A percentile compares a stretch with the other conserved stretches of the same genome.
phyloP scores from a whole-genome alignment of 2,888 invertebrate species.

The Drosophila prostipennis region DNA sequence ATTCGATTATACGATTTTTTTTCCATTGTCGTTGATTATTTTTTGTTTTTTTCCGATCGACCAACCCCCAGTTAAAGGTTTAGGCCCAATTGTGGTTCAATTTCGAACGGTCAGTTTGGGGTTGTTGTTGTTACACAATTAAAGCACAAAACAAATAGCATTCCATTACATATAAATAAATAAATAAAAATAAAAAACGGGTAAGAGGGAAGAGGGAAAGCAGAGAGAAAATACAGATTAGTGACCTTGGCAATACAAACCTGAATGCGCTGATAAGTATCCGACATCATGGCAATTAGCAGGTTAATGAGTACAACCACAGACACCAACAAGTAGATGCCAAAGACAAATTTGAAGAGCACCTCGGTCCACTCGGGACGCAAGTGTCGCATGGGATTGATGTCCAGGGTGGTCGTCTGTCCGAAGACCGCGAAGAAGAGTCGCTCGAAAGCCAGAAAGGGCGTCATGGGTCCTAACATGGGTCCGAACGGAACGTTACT shows the following conservation, averaged over 20 bases:
- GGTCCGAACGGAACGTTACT: slow-evolving; percentile 41
- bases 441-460: slow-evolving; percentile 97
- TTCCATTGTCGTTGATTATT: slow-evolving; percentile 5
- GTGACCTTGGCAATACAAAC: slow-evolving; percentile 87
- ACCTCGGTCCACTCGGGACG: slow-evolving; percentile 93
- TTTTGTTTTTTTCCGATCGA: slow-evolving; percentile 27
- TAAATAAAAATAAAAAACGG: slow-evolving; percentile 2
- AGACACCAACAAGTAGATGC: slow-evolving; percentile 98
- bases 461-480: slow-evolving; percentile 88
- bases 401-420: slow-evolving; percentile 93
- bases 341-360: slow-evolving; percentile 96
- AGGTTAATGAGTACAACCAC: slow-evolving; percentile 99
- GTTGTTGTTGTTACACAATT: slow-evolving; percentile 23
- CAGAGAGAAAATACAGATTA: slow-evolving; percentile 70
- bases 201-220: slow-evolving; percentile 48
- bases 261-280: slow-evolving; percentile 99
- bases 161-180: background rate
- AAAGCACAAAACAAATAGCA: slow-evolving; percentile 27
- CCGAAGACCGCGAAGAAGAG: slow-evolving; percentile 99
- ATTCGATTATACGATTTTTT: slow-evolving; percentile 24
- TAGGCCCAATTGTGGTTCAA: slow-evolving; percentile 21
- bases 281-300: slow-evolving; percentile 99
- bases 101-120: slow-evolving; percentile 32
- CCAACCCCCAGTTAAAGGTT: slow-evolving; percentile 25
- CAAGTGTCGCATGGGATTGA: slow-evolving; percentile 89